phyloP scores from a whole-genome alignment of 2,113 vertebrate species.

The Pterophyllum scalare region DNA sequence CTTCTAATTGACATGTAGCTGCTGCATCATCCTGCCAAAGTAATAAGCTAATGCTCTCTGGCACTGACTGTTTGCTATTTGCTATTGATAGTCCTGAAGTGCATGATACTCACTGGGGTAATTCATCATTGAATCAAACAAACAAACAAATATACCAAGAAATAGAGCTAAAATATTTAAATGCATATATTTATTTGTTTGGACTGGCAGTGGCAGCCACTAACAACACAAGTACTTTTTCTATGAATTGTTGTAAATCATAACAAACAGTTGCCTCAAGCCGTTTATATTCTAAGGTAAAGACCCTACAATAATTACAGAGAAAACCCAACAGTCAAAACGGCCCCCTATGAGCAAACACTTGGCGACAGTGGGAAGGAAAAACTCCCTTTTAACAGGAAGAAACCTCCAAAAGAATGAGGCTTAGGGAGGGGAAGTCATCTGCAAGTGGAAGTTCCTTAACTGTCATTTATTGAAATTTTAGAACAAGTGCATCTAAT shows the following conservation, averaged over 20 bases:
- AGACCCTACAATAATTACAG: no score
- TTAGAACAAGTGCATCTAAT: not conserved
- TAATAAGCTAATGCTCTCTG: conserved; percentile 71
- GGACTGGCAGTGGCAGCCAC: not conserved
- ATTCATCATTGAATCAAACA: conserved; percentile 41
- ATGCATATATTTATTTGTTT: not conserved
- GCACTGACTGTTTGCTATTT: conserved; percentile 43
- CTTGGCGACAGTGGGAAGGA: no score
- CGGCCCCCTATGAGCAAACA: no score
- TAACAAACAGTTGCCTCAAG: no score
- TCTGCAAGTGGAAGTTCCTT: not conserved
- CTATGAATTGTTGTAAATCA: not conserved
- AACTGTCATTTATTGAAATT: not conserved
- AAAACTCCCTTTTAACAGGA: no score
- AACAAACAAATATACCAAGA: conserved; percentile 17
- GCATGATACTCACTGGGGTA: conserved; percentile 36
- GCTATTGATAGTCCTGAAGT: conserved; percentile 55
- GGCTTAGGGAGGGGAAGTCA: not conserved
- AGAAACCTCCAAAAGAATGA: no score
- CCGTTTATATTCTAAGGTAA: no score
- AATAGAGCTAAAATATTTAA: not conserved
- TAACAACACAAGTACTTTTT: not conserved
- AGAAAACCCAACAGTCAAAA: no score
- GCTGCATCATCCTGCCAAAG: conserved; percentile 60
- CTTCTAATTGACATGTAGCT: conserved; percentile 52